phyloP scores from a whole-genome alignment of 2,113 vertebrate genomes.

The Meleagris gallopavo region DNA sequence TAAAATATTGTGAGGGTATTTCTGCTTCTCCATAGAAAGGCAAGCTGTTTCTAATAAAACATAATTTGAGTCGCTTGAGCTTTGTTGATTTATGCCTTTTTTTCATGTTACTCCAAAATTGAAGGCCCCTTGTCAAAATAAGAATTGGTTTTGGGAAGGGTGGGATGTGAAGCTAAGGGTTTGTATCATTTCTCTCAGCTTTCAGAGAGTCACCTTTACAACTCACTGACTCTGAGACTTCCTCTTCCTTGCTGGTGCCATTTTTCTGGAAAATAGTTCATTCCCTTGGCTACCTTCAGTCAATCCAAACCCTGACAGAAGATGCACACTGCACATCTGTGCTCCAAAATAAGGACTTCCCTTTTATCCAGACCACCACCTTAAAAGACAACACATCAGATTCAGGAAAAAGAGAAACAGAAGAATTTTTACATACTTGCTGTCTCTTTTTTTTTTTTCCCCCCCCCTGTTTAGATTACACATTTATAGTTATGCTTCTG shows the following conservation, averaged over 20 bases:
- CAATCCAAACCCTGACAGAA: conserved; percentile 4
- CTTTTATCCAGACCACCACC: not conserved
- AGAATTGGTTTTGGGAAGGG: not conserved
- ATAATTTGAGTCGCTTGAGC: not conserved
- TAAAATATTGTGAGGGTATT: conserved; percentile 40
- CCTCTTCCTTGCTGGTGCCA: not conserved
- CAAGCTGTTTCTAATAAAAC: conserved; percentile 60
- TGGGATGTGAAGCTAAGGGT: not conserved
- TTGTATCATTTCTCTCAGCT: not conserved
- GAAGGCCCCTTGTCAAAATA: not conserved
- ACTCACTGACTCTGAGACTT: not conserved
- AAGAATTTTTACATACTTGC: not conserved
- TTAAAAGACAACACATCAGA: not conserved
- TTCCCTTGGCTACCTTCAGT: conserved; percentile 20
- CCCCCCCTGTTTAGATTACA: not conserved
- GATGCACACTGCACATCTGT: not conserved
- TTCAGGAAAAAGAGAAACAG: not conserved
- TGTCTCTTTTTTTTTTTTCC: not conserved
- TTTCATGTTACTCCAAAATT: conserved; percentile 40
- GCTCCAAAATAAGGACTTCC: not conserved
- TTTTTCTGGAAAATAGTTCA: conserved; percentile 5
- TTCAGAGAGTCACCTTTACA: not conserved
- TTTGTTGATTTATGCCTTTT: conserved; percentile 15
- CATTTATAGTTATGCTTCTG: not conserved
- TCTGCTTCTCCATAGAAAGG: not conserved